Conservation (phyloP, 64 coral and sea anemone species). For the Cladopsammia gracilis region DNA sequence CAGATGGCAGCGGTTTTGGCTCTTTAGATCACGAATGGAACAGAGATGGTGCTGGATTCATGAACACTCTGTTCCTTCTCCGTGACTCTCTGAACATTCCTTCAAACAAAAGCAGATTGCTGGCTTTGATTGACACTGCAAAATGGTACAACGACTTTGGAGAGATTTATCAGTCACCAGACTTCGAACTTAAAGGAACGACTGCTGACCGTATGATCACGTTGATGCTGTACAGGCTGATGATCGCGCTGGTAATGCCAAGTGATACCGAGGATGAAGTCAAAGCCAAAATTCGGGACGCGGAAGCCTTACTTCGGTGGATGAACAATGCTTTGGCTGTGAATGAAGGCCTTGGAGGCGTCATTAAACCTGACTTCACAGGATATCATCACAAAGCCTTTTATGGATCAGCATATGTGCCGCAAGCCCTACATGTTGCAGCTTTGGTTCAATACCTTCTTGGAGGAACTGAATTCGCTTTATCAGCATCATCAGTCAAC, state of each 20-base stretch:
- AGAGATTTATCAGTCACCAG: slow-evolving; percentile 75
- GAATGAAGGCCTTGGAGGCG: slow-evolving; percentile 77
- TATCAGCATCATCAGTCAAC: background rate
- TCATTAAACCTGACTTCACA: slow-evolving; percentile 84
- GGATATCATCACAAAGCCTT: slow-evolving; percentile 78
- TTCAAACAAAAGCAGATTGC: slow-evolving; percentile 7
- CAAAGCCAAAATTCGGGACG: slow-evolving; percentile 68
- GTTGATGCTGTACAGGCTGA: slow-evolving; percentile 36
- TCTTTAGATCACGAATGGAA: slow-evolving; percentile 78
- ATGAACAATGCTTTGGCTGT: slow-evolving; percentile 55
- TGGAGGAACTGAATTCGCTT: slow-evolving; percentile 61
- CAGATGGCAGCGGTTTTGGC: slow-evolving; percentile 70
- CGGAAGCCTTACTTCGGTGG: slow-evolving; percentile 64
- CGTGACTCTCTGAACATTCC: slow-evolving; percentile 9
- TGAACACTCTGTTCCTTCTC: slow-evolving; percentile 74
- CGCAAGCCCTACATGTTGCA: slow-evolving; percentile 69
- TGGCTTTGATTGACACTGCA: slow-evolving; percentile 43
- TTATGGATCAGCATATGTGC: slow-evolving; percentile 71
- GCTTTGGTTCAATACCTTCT: slow-evolving; percentile 73
- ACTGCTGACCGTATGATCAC: slow-evolving; percentile 86
- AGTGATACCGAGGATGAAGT: slow-evolving; percentile 12
- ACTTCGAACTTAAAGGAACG: slow-evolving; percentile 72
- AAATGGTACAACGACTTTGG: slow-evolving; percentile 89
- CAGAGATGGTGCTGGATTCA: slow-evolving; percentile 61
- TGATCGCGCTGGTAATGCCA: slow-evolving; percentile 65